Evolutionary conservation across 2,797 vertebrate species (phyloP), one percentile per base, ranked within the genome.

Genomic region (Distichodus sexfasciatus): DNA sequence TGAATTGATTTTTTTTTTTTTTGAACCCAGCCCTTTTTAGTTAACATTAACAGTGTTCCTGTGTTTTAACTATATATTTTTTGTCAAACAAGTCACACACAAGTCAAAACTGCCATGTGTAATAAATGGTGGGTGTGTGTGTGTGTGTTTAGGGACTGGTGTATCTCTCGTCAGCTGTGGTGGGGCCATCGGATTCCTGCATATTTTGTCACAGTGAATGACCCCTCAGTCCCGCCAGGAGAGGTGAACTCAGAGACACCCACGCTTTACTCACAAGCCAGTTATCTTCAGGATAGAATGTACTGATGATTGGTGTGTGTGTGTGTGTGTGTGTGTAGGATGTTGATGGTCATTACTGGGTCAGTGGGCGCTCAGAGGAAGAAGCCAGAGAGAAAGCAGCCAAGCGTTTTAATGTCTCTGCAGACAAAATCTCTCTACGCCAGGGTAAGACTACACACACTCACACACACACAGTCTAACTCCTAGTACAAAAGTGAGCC

Each of bases 131-230:
- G 57, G 9, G 17, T 60, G 40, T 43, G 29, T 54, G 31, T 63
- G 11, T 26, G 2, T 43, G 3, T 15, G 35, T 46, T 1, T 65
- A 96, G 95, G 83, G 94, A 96, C 81, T 97, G 95, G 95, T 97
- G 95, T 31, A 95, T 96, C 78, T 97, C 95, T 19, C 92, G 94
- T 24, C 95, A 97, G 87, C 89, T 96, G 70, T 97, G 95, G 95
- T 96, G 95, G 95, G 95, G 95, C 77, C 95, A 97, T 62, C 91
- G 94, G 33, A 95, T 97, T 78, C 95, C 95, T 0, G 94, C 94
- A 1, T 97, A 96, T 81, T 96, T 95, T 19, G 47, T 96, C 83
- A 92, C 91, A 0, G 81, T 95, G 43, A 66, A 36, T 0, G 92
- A 95, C 71, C 84, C 91, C 0, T 86, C 90, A 0, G 87, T 92